phyloP scores from a whole-genome alignment of 2,888 invertebrate genomes.

The Aleiodes testaceus region DNA sequence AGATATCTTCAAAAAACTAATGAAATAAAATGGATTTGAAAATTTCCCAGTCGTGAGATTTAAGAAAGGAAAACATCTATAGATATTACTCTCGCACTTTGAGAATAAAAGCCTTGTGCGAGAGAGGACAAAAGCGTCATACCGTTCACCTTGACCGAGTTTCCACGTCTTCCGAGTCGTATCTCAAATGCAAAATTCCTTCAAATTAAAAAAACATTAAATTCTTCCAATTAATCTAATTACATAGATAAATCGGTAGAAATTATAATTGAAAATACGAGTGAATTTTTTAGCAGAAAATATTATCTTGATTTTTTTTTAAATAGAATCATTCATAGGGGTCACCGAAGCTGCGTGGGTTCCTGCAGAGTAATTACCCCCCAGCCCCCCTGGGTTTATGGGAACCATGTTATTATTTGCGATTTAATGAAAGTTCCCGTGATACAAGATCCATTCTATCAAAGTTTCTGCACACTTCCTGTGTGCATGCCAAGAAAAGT shows the following conservation, averaged over 20 bases:
- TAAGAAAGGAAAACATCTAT: not conserved
- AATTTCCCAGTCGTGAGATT: too few relatives aligned
- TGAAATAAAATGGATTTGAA: too few relatives aligned
- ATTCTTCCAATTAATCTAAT: too few relatives aligned
- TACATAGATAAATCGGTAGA: too few relatives aligned
- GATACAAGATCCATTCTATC: constrained; percentile 9
- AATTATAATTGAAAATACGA: too few relatives aligned
- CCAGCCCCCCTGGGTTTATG: not conserved
- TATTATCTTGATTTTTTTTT: not conserved
- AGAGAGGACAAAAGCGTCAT: constrained; percentile 27
- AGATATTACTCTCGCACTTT: not conserved
- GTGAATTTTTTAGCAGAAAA: constrained; percentile 7
- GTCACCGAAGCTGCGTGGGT: constrained; percentile 4
- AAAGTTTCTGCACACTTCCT: constrained; percentile 35
- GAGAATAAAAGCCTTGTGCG: constrained; percentile 19
- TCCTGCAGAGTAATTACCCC: constrained; percentile 22
- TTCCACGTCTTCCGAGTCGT: constrained; percentile 19
- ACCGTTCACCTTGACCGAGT: constrained; percentile 41
- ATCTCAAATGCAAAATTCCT: constrained; percentile 14
- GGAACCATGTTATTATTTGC: not conserved
- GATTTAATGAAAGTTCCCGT: constrained; percentile 25
- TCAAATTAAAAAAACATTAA: constrained; percentile 3
- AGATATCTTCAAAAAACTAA: too few relatives aligned
- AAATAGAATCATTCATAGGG: not conserved
- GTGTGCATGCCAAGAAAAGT: constrained; percentile 26